Conservation (phyloP, 2,113 vertebrate species). For the Eclectus roratus region DNA sequence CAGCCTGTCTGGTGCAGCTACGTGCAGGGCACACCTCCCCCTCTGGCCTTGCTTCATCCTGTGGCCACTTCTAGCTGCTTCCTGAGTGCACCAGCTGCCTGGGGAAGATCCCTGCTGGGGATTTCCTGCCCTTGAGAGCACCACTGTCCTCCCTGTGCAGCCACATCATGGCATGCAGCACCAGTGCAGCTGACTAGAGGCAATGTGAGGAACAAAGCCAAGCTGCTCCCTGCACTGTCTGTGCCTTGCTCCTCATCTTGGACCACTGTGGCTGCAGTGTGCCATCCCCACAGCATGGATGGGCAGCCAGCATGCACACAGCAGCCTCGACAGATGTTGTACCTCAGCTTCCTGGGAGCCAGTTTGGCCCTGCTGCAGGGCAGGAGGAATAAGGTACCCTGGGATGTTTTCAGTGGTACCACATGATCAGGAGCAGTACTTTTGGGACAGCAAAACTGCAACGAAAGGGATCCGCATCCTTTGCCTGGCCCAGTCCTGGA, state of each 20-base stretch:
- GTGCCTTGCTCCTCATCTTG: rapidly evolving
- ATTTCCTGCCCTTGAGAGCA: neutral
- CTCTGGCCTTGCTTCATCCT: rapidly evolving
- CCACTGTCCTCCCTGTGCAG: rapidly evolving
- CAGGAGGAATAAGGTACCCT: neutral
- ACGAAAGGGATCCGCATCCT: rapidly evolving
- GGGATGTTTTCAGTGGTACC: rapidly evolving
- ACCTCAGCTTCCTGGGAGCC: neutral
- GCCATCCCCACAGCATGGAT: rapidly evolving
- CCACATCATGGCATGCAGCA: rapidly evolving
- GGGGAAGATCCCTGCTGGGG: neutral
- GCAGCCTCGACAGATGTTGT: neutral
- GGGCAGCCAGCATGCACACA: neutral
- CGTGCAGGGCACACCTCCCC: neutral
- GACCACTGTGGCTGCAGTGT: neutral
- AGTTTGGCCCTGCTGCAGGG: neutral
- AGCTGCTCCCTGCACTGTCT: no score
- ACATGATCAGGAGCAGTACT: rapidly evolving
- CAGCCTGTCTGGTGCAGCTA: neutral
- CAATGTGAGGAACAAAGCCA: neutral
- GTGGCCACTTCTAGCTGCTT: neutral
- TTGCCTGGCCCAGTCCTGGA: rapidly evolving
- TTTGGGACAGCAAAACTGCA: neutral
- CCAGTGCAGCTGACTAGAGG: neutral
- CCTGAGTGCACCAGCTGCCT: neutral